These are phyloP conservation scores for Lucilia sericata DNA, from an alignment of 1,140 invertebrate species.

Conservation along the genomic window DNA sequence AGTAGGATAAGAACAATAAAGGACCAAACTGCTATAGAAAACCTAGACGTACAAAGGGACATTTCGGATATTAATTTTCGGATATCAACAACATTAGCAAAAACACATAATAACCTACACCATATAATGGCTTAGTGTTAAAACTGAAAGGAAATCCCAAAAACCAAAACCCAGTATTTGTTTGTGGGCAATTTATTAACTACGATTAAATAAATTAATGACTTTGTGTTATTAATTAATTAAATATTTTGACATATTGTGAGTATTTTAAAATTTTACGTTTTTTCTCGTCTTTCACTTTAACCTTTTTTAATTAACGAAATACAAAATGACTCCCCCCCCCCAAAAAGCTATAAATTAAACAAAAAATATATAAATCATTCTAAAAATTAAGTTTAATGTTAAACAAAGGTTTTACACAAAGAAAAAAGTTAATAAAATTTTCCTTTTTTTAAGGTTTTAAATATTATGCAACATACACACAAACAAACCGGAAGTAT, in stretches of 20 bases:
- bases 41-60: no score
- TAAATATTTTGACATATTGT: not conserved
- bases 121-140: no score
- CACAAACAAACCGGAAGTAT: not conserved
- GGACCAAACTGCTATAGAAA: no score
- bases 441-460: no score
- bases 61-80: no score
- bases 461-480: not conserved
- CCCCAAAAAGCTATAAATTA: not conserved
- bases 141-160: no score
- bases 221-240: conserved; percentile 3
- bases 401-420: not conserved
- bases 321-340: not conserved
- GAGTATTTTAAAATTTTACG: not conserved
- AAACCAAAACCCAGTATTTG: no score
- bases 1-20: no score
- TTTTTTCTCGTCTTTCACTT: no score
- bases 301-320: conserved; percentile 11
- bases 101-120: no score
- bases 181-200: not conserved
- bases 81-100: no score
- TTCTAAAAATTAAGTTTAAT: not conserved
- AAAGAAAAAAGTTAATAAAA: no score
- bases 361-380: not conserved
- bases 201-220: not conserved